A percentile compares a stretch with the other conserved stretches of the same genome.
phyloP scores from a whole-genome alignment of 2,888 invertebrate species.

The Ephialtes manifestator region DNA sequence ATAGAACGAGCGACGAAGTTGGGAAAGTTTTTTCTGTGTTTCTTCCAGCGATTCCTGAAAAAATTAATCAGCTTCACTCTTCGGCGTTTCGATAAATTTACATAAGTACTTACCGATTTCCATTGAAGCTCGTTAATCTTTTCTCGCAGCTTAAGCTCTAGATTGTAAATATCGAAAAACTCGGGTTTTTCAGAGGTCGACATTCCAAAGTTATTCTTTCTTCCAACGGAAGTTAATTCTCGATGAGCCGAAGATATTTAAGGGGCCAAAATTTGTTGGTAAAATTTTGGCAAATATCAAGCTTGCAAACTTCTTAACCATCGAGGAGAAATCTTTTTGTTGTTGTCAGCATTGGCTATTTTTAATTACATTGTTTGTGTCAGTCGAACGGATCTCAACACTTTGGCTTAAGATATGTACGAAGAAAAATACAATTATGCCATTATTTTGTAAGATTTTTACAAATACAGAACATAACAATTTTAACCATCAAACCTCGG shows the following conservation, averaged over 20 bases:
- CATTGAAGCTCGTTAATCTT: constrained; percentile 78
- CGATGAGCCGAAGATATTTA: too few species aligned
- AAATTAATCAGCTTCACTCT: neutral
- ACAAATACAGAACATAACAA: too few species aligned
- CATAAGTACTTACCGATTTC: constrained; percentile 75
- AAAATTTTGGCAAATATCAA: neutral
- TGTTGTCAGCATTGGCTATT: neutral
- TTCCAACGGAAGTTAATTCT: neutral
- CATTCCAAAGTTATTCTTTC: constrained; percentile 36
- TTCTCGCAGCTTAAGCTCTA: constrained; percentile 77
- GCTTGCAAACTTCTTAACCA: neutral
- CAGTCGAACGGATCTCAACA: too few species aligned
- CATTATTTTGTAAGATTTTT: too few species aligned
- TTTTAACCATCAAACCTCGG: too few species aligned
- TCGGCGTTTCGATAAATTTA: neutral
- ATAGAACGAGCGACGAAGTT: constrained; percentile 73
- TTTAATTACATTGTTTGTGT: neutral
- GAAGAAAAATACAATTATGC: too few species aligned
- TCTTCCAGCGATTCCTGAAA: constrained; percentile 76
- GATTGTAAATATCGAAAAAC: constrained; percentile 71
- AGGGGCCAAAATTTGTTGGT: neutral
- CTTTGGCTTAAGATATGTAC: too few species aligned
- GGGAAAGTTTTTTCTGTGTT: constrained; percentile 74
- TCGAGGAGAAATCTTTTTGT: neutral
- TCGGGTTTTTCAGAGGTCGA: constrained; percentile 38